A percentile compares a stretch with the other conserved stretches of the same genome.
These are phyloP conservation scores for Labeo rohita DNA, from an alignment of 2,113 vertebrate genomes.

Conservation along the genomic window DNA sequence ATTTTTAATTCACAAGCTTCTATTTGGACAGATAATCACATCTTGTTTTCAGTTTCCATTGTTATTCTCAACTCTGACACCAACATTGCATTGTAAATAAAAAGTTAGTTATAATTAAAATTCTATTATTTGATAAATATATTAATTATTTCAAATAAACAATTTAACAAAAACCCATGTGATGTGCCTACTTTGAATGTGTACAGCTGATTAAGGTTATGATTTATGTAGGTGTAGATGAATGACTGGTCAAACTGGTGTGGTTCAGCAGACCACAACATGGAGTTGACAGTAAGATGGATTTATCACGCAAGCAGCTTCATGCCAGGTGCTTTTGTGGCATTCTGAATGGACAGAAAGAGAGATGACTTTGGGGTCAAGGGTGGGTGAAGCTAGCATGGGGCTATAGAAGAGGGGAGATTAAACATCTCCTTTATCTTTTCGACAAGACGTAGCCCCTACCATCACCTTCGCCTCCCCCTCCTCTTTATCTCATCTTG, in stretches of 20 bases:
- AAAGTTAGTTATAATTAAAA: too few relatives aligned
- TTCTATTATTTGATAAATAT: background rate
- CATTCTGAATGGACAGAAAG: slow-evolving; percentile 6
- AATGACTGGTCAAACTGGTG: background rate
- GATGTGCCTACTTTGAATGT: background rate
- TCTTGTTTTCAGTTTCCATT: background rate
- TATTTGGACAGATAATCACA: background rate
- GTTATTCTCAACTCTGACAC: background rate
- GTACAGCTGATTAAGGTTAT: background rate
- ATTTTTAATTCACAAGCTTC: background rate
- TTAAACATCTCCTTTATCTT: slow-evolving; percentile 28
- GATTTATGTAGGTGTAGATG: background rate
- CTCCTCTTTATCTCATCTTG: background rate
- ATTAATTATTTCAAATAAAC: background rate
- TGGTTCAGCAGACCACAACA: background rate
- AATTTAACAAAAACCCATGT: background rate
- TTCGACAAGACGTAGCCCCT: background rate
- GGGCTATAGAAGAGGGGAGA: background rate
- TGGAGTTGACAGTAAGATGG: background rate
- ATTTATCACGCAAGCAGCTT: background rate
- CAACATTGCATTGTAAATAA: too few relatives aligned
- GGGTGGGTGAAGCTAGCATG: background rate
- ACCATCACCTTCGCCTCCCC: background rate
- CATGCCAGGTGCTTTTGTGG: background rate
- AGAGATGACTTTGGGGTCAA: slow-evolving; percentile 35